Evolutionary conservation across 2,113 vertebrate species (phyloP), one percentile per base, ranked within the genome.

Genomic region (Motacilla tschutschensis): DNA sequence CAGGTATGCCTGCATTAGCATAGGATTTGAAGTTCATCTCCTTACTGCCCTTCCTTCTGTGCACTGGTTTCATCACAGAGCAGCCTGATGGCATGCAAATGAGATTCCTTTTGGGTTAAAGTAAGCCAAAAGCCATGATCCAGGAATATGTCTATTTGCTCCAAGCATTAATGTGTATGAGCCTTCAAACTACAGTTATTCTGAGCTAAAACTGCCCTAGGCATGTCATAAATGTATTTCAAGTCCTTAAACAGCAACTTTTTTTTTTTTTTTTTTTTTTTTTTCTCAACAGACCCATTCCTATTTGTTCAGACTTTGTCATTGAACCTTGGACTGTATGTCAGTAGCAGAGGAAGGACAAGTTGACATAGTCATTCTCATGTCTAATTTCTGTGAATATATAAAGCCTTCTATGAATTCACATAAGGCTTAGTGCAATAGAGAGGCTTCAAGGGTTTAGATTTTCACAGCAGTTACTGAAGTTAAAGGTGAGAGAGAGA

Each of bases 401-500:
- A 38, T 47, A 12, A 95, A 76, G 2, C 14, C 20, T 60, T 51
- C 25, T 47, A 28, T 90, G 72, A 90, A 63, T 91, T 95, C 63
- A 41, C 8, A 1, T 72, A 85, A 83, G 92, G 14, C 41, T 90
- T 62, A 60, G 62, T 75, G 29, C 25, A 91, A 47, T 14, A 82
- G 53, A 91, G 77, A 92, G 14, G 10, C 41, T 93, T 93, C 75
- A 87, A 85, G 43, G 55, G 90, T 40, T 87, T 58, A 79, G 26
- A 43, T 55, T 92, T 89, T 91, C 66, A 91, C n/a, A 69, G 84
- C 44, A 90, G 50, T 79, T 91, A 85, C 85, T 90, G 79, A 64
- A 72, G 47, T 71, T 90, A 87, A 93, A 86, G 21, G 75, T 5
- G 35, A 90, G 82, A 87, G 44, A 85, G 53, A 79, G 10, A 55